These are phyloP conservation scores for Congeria kusceri DNA, from an alignment of 2,888 invertebrate genomes.

Conservation along the genomic window DNA sequence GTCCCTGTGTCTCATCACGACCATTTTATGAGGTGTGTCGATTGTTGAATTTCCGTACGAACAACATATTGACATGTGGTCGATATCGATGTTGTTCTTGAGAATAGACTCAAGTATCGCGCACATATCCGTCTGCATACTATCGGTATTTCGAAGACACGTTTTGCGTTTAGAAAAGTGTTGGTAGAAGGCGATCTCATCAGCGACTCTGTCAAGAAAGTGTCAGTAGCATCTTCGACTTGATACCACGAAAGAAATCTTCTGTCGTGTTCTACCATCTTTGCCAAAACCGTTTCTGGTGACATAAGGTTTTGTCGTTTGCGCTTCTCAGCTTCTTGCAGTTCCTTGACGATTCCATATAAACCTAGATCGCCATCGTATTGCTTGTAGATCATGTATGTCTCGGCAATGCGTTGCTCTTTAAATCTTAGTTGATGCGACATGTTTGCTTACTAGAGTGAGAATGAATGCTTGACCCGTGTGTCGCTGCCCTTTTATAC, in stretches of 20 bases:
- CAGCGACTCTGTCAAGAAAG: not conserved
- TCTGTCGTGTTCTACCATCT: not conserved
- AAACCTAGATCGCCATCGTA: constrained; percentile 11
- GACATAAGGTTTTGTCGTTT: constrained; percentile 9
- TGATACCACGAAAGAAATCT: constrained; percentile 24
- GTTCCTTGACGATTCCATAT: not conserved
- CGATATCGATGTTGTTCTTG: not conserved
- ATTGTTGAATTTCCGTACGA: constrained; percentile 10
- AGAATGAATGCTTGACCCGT: not conserved
- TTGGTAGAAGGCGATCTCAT: too few species aligned
- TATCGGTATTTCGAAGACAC: constrained; percentile 9
- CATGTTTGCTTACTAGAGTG: too few species aligned
- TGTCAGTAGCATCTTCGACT: constrained; percentile 8
- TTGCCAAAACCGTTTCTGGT: not conserved
- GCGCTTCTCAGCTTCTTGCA: constrained; percentile 12
- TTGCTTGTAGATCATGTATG: not conserved
- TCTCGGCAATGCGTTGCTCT: constrained; percentile 7
- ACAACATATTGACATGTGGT: not conserved
- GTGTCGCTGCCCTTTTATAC: too few species aligned
- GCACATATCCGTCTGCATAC: not conserved
- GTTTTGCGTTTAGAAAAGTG: not conserved
- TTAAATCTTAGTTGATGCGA: not conserved
- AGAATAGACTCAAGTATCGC: not conserved
- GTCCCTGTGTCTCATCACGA: constrained; percentile 11
- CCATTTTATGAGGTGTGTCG: too few species aligned